Evolutionary conservation across 2,888 invertebrate species (phyloP), one percentile per base, ranked within the genome.

Genomic region (Troides helena): DNA sequence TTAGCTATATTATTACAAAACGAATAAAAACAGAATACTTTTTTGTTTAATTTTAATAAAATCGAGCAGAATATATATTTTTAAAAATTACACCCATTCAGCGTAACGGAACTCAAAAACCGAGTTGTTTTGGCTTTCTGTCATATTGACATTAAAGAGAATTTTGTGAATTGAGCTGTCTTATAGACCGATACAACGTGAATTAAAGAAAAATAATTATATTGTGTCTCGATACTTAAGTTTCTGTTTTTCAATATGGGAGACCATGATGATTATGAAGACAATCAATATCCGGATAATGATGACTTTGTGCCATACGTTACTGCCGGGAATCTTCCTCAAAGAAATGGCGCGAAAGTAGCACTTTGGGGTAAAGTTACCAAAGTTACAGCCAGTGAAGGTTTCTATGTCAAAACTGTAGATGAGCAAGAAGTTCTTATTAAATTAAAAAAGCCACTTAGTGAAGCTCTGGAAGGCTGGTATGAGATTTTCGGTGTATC

Each of bases 241-340:
- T 56, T 39, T 59, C 14, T 30, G 2, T 12, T 50, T 12, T 18
- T 12, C 17, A 66, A 39, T 21, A 92, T 92, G 92, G 92, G 83
- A 10, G 92, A 92, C 68, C 85, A 87, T 57, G 92, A 92, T 57
- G 90, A 92, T 72, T 86, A 86, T 67, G 93, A 93, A 81, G 93
- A 93, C 71, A 88, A 82, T 73, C 90, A 92, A 74, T 92, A 83
- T 72, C 92, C 93, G 0, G 92, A 93, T 73, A 90, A 91, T 76
- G 90, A 93, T 71, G 93, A 92, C 72, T 90, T 85, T 72, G 81
- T 92, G 59, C 93, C 92, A 0, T 93, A 92, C 72, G 90, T 92
- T 71, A 91, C 91, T 14, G 91, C 87, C 81, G 88, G 89, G 72
- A 91, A 85, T 74, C 82, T 93, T 6, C 75, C 85, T 23, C 89